Evolutionary conservation across 92 coral and sea anemone species (phyloP), one percentile per base, ranked within the genome.

Genomic region (Epizoanthus scotinus): DNA sequence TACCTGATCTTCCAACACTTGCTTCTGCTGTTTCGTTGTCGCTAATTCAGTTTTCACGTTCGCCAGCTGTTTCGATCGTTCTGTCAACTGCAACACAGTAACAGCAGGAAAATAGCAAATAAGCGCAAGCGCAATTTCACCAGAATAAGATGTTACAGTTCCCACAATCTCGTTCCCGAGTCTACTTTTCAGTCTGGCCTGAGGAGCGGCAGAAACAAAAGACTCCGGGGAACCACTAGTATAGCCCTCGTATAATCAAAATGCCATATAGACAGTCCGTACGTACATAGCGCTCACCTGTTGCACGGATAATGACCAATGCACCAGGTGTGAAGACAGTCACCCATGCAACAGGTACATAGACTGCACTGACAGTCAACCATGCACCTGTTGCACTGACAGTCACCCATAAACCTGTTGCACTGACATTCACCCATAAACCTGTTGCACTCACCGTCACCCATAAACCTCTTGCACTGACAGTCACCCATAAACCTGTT

Each of bases 1-100:
- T 66, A 95, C 99, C 91, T 96, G 99, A 54, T 93, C 96, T 58
- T 96, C 92, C 85, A 96, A 72, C n/a, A 90, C 98, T 17, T 92
- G 93, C 29, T 83, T 87, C 67, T 89, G 94, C 67, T 96, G 98
- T 84, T 75, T 85, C 17, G 95, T 86, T 1, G 93, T 87, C 7
- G 92, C 96, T 63, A 93, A 81, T 74, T 96, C 99, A 22, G 91
- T 90, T 83, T 93, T 96, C 61, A 87, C 73, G 82, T 89, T 93
- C 60, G 99, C 99, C 19, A 96, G 81, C 65, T 86, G 90, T 61
- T 96, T 96, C 42, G 96, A 90, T 19, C 95, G 90, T 29, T 91
- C 92, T 4, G 92, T 84, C 83, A 96, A 71, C 99, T 96, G 58
- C 6, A 83, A 71, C 13, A 28, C 70, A 70, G 28, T 36, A 40